phyloP scores from a whole-genome alignment of 2,113 vertebrate species.

The Bufo bufo region DNA sequence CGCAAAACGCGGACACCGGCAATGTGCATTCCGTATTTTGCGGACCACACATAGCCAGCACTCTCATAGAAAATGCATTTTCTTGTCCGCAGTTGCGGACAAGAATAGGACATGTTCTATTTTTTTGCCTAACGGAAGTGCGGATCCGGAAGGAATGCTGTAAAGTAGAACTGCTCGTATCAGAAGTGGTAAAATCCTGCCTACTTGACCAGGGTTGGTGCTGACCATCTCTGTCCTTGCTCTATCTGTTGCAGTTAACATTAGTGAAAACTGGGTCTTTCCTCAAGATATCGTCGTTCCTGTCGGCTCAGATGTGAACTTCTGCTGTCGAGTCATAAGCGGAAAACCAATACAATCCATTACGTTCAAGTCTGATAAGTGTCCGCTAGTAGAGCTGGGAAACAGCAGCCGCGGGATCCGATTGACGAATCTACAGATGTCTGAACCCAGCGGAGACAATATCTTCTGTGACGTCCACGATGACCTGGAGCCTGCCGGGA shows the following conservation, averaged over 20 bases:
- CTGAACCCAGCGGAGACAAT: constrained; percentile 70
- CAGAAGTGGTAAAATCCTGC: no score
- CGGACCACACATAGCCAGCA: no score
- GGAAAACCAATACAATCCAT: constrained; percentile 24
- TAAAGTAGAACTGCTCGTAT: no score
- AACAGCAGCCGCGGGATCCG: constrained; percentile 69
- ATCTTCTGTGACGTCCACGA: constrained; percentile 61
- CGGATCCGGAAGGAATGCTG: no score
- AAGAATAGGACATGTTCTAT: no score
- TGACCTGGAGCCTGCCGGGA: constrained; percentile 57
- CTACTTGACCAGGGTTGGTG: not conserved
- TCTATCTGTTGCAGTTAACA: not conserved
- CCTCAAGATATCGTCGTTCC: constrained; percentile 71
- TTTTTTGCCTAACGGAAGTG: no score
- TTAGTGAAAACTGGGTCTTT: constrained; percentile 57
- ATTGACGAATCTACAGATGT: constrained; percentile 68
- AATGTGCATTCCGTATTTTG: no score
- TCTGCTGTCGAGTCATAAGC: constrained; percentile 70
- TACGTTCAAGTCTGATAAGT: not conserved
- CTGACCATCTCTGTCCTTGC: not conserved
- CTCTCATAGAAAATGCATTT: no score
- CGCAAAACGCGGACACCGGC: no score
- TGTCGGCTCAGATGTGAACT: constrained; percentile 73
- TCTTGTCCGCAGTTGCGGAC: no score
- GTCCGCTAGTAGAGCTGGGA: constrained; percentile 64